phyloP scores from a whole-genome alignment of 2,113 vertebrate genomes.

The Sciurus niger region DNA sequence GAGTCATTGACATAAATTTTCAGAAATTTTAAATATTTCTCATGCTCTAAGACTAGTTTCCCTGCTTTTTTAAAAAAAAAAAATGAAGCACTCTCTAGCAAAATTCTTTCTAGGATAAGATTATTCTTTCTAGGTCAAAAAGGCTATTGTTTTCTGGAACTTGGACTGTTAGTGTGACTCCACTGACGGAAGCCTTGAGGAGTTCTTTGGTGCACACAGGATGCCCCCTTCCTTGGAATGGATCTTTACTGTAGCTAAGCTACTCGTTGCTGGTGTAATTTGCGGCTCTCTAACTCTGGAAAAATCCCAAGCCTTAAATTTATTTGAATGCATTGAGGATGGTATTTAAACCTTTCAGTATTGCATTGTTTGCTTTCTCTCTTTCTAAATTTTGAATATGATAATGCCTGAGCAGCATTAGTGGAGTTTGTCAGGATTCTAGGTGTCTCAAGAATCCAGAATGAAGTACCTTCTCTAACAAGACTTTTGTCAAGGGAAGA shows the following conservation, averaged over 20 bases:
- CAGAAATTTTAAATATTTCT: slow-evolving; percentile 30
- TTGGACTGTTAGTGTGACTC: background rate
- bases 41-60: background rate
- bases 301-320: background rate
- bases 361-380: background rate
- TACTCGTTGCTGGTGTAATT: background rate
- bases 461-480: background rate
- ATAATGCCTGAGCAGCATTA: background rate
- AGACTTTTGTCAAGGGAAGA: background rate
- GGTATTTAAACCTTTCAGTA: background rate
- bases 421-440: background rate
- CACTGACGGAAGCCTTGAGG: background rate
- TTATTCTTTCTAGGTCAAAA: slow-evolving; percentile 30
- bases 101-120: slow-evolving; percentile 5
- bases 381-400: background rate
- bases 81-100: background rate
- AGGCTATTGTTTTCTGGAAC: background rate
- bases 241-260: background rate
- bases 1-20: background rate
- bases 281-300: background rate
- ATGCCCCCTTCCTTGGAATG: background rate
- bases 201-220: background rate
- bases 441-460: background rate
- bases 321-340: background rate
- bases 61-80: background rate